Conservation (phyloP, 2,797 vertebrate genomes). For the Gymnopithys bicolor region DNA sequence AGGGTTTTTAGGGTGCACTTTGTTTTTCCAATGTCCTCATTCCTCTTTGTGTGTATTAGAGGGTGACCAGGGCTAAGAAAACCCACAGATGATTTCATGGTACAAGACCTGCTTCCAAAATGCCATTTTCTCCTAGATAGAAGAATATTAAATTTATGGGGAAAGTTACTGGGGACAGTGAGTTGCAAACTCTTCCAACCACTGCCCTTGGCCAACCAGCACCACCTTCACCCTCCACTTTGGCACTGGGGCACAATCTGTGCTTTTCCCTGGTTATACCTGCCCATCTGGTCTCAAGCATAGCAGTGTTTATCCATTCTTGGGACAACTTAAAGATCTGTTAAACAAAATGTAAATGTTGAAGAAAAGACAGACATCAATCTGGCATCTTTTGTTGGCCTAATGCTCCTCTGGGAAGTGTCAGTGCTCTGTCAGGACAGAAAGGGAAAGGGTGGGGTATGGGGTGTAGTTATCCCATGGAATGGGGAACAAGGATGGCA, state of each 20-base stretch:
- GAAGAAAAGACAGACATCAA: neutral
- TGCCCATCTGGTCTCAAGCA: neutral
- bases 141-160: neutral
- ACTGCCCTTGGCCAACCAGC: neutral
- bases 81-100: neutral
- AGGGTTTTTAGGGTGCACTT: neutral
- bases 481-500: neutral
- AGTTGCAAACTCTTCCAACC: neutral
- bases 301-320: neutral
- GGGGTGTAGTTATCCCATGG: neutral
- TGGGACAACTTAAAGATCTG: neutral
- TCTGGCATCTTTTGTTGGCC: neutral
- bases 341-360: neutral
- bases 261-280: neutral
- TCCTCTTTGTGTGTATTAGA: neutral
- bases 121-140: neutral
- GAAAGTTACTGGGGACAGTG: neutral
- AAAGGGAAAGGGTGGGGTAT: neutral
- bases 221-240: neutral
- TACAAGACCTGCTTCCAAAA: neutral
- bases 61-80: neutral
- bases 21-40: neutral
- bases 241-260: neutral
- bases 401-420: neutral
- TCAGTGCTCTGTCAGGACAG: neutral